Conservation (phyloP, 1,140 invertebrate genomes). For the Musca domestica region DNA sequence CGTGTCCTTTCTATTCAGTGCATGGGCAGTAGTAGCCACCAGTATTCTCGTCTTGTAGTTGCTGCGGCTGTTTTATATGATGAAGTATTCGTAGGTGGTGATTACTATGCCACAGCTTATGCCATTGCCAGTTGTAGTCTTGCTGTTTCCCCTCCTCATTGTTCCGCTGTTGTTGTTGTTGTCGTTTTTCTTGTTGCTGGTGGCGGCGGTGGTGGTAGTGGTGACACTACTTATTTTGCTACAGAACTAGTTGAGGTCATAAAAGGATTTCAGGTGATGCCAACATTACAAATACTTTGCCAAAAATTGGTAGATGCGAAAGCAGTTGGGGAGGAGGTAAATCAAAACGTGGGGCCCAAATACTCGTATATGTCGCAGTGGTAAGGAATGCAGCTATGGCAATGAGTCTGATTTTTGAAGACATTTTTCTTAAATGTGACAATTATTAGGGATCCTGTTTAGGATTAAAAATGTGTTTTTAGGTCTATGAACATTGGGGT, state of each 20-base stretch:
- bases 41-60: background rate
- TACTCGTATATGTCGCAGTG: too few relatives aligned
- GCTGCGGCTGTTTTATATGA: background rate
- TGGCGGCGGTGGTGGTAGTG: too few relatives aligned
- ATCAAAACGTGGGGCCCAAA: too few relatives aligned
- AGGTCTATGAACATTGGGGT: too few relatives aligned
- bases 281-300: conserved; percentile 1
- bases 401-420: too few relatives aligned
- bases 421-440: background rate
- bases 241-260: conserved; percentile 10
- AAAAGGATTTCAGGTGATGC: conserved; percentile 19
- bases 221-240: background rate
- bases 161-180: too few relatives aligned
- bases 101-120: background rate
- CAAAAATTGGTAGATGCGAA: background rate
- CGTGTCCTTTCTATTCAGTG: too few relatives aligned
- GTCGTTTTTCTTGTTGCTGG: too few relatives aligned
- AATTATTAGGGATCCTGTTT: background rate
- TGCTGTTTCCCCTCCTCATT: background rate
- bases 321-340: too few relatives aligned
- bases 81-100: conserved; percentile 11
- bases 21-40: too few relatives aligned
- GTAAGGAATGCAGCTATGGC: too few relatives aligned
- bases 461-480: too few relatives aligned
- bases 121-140: conserved; percentile 4